phyloP scores from a whole-genome alignment of 2,888 invertebrate species.

The Machimus rusticus region DNA sequence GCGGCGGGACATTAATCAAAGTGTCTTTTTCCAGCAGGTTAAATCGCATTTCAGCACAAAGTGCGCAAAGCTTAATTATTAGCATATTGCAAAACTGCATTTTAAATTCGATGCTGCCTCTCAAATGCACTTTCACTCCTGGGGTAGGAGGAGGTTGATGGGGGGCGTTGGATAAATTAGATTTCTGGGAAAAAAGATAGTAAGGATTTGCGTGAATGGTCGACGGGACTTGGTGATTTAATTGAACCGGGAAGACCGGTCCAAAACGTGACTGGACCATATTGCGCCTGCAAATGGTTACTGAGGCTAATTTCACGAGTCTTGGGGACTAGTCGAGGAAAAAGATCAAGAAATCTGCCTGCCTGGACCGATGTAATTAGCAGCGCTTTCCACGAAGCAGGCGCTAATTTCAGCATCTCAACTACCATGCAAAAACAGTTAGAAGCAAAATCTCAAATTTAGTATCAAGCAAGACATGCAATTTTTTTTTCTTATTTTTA shows the following conservation, averaged over 20 bases:
- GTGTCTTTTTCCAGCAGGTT: not conserved
- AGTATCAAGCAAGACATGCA: conserved; percentile 15
- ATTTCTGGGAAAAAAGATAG: not conserved
- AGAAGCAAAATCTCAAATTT: not conserved
- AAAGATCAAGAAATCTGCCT: not conserved
- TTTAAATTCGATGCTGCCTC: not conserved
- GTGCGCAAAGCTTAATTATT: not conserved
- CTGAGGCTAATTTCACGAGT: not conserved
- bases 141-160: not conserved
- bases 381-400: not conserved
- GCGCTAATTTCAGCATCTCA: conserved; percentile 3
- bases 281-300: not conserved
- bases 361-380: not conserved
- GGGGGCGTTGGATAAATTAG: not conserved
- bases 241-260: not conserved
- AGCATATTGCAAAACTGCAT: not conserved
- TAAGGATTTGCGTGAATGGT: not conserved
- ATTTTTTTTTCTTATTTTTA: not conserved
- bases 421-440: conserved; percentile 13
- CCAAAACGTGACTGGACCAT: not conserved
- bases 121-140: not conserved
- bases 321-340: not conserved
- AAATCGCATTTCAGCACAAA: not conserved
- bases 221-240: not conserved
- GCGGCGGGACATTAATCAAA: not conserved